phyloP scores from a whole-genome alignment of 1,140 invertebrate genomes.

The Battus philenor region DNA sequence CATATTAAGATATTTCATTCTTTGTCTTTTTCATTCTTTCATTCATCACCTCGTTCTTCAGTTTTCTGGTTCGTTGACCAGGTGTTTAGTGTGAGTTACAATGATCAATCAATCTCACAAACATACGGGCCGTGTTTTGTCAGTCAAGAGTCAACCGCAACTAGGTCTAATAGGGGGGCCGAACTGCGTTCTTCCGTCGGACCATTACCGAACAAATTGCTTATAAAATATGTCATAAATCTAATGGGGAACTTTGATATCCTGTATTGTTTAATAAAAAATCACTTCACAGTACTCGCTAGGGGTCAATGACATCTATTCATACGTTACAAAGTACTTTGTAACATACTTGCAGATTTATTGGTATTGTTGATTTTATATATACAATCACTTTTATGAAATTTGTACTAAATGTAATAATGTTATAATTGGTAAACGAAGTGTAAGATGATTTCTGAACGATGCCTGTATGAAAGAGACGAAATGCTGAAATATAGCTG shows the following conservation, averaged over 20 bases:
- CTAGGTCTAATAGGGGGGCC: constrained; percentile 10
- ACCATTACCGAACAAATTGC: constrained; percentile 7
- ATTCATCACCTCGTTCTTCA: constrained; percentile 27
- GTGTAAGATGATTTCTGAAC: too few species aligned
- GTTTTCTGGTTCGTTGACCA: constrained; percentile 43
- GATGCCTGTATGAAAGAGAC: too few species aligned
- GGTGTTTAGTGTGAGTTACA: too few species aligned
- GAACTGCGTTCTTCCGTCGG: constrained; percentile 7
- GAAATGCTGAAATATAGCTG: too few species aligned
- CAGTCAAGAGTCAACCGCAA: constrained; percentile 3
- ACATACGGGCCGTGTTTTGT: constrained; percentile 9
- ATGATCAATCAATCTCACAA: constrained; percentile 2
- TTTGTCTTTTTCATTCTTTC: too few species aligned
- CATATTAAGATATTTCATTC: too few species aligned
- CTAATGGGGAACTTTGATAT: constrained; percentile 3
- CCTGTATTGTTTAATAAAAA: constrained; percentile 10
- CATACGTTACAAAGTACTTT: too few species aligned
- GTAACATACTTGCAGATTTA: too few species aligned
- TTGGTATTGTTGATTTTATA: too few species aligned
- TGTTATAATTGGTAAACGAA: too few species aligned
- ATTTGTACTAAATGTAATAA: too few species aligned
- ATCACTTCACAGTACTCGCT: constrained; percentile 1
- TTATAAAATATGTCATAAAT: constrained; percentile 11
- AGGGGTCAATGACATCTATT: constrained; percentile 10
- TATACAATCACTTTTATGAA: too few species aligned